Evolutionary conservation across 1,140 invertebrate species (phyloP).

Genomic region (Schlechtendalia chinensis): DNA sequence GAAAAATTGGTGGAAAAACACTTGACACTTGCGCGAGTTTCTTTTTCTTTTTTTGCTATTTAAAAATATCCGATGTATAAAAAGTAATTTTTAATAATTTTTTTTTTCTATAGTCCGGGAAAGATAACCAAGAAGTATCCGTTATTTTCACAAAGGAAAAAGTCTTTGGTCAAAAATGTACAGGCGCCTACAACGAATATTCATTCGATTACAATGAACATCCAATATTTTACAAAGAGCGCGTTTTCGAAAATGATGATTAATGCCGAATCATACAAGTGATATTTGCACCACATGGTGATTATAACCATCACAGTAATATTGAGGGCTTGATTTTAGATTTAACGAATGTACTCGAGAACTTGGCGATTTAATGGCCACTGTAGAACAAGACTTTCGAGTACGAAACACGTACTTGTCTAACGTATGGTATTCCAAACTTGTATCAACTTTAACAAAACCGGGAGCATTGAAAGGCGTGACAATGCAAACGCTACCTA

Average conservation of each 20-base stretch:
- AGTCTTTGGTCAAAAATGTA: conserved; percentile 16
- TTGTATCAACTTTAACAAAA: not conserved
- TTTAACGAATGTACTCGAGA: not conserved
- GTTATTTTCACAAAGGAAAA: conserved; percentile 32
- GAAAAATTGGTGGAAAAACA: not conserved
- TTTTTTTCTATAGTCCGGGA: conserved; percentile 18
- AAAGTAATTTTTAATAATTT: not conserved
- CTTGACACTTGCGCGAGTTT: not conserved
- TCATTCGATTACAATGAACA: conserved; percentile 33
- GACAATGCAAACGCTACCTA: not conserved
- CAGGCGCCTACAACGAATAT: not conserved
- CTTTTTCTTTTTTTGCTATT: not conserved
- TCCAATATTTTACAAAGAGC: conserved; percentile 1
- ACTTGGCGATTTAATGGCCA: not conserved
- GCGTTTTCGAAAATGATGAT: conserved; percentile 20
- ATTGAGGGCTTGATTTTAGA: not conserved
- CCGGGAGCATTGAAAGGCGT: not conserved
- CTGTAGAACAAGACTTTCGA: conserved; percentile 53
- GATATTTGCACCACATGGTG: too few species aligned
- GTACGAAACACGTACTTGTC: not conserved
- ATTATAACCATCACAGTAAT: too few species aligned
- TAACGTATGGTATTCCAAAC: conserved; percentile 4
- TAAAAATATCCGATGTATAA: too few species aligned
- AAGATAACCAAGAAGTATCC: conserved; percentile 26
- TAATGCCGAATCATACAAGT: not conserved